Base-by-base conservation (phyloP, 2,113 vertebrate genomes). In the Rallus limicola region DNA sequence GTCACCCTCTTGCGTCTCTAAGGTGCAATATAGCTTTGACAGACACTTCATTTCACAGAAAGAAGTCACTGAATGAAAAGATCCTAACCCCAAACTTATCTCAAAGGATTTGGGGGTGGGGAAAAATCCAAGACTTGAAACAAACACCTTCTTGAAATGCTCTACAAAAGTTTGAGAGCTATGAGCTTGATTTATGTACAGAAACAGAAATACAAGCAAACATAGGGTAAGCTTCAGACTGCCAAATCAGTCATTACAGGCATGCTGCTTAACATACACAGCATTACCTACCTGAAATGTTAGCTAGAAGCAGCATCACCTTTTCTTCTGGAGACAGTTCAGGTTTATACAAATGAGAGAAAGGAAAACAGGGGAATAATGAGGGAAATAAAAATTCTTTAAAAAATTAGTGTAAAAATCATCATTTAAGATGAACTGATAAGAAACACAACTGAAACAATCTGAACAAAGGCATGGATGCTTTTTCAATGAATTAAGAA, bases 131-230 rank as follows among this genome's bases (percentile, higher is more conserved):
- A 83, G 65, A 86, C 67, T 53, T 80, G 55, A 96, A 94, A 91
- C 75, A 95, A 92, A 81, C 42, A 77, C 44, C 29, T 67, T 89
- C 40, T 26, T 82, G 82, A 95, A 95, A 95, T 20, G 11, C 28
- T 88, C 29, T 67, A 67, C 38, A 56, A 81, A 85, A 29, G 23
- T 58, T 92, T 46, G 53, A 60, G 78, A 92, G 38, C 77, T 78
- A 52, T 26, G 86, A 92, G 77, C 55, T 85, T 69, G 84, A 93
- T 94, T 95, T 94, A 77, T 91, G 40, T 36, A 67, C 11, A 18
- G 64, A 76, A 87, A 94, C 29, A 93, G 67, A 94, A 94, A 87
- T 25, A 90, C 40, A 86, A 95, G 90, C 63, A 86, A 80, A 82
- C 59, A 78, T 59, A 75, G 20, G 31, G 42, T 63, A 90, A 55